A percentile compares a stretch with the other conserved stretches of the same genome.
Evolutionary conservation across 2,113 vertebrate genomes (phyloP).

Genomic region (Leuciscus idus): DNA sequence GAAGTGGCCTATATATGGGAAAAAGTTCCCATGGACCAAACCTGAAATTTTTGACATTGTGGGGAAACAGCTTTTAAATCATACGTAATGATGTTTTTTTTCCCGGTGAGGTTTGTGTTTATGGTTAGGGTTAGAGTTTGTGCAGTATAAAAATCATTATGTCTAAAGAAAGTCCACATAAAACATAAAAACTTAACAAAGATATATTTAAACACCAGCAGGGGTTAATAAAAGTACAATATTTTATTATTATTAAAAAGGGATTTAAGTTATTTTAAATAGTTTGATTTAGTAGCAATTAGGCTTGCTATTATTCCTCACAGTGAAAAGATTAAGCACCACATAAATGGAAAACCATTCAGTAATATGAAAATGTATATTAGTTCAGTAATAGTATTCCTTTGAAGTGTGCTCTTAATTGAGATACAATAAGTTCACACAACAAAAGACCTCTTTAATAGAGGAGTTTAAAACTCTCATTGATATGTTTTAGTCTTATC

Average conservation of each 20-base stretch:
- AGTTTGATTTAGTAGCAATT: neutral
- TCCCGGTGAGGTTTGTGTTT: neutral
- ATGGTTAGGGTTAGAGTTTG: neutral
- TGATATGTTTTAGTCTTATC: neutral
- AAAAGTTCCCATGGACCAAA: neutral
- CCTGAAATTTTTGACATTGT: neutral
- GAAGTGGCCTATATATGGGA: too few relatives aligned
- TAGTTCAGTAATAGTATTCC: neutral
- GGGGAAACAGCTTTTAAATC: neutral
- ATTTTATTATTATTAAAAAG: neutral
- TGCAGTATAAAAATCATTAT: neutral
- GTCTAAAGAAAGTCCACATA: neutral
- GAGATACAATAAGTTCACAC: neutral
- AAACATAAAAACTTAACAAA: neutral
- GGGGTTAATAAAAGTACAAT: too few relatives aligned
- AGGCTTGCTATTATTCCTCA: neutral
- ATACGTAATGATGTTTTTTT: neutral
- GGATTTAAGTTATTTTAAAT: neutral
- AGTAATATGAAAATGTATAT: neutral
- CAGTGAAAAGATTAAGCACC: neutral
- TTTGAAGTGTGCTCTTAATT: conserved; percentile 14
- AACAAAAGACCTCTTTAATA: neutral
- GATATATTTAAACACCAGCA: too few relatives aligned
- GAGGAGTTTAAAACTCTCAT: neutral
- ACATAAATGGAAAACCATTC: neutral